These are phyloP conservation scores for Triplophysa yarkandensis DNA, from an alignment of 2,797 vertebrate genomes.

Conservation along the genomic window DNA sequence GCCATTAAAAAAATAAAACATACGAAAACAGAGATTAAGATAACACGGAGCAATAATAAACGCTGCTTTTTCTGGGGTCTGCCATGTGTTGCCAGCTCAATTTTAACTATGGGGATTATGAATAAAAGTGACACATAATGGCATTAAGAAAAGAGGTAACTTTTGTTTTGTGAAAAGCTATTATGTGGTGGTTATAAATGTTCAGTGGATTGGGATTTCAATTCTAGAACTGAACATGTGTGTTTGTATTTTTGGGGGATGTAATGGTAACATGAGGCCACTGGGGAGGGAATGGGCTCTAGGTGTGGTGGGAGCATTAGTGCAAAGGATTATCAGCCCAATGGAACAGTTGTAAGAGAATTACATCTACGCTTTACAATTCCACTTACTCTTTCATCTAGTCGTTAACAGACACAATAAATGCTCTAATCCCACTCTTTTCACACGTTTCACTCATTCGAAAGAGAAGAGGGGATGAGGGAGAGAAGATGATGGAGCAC, in stretches of 20 bases:
- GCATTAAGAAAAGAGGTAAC: background rate
- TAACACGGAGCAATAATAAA: conserved; percentile 55
- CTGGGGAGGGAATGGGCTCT: conserved; percentile 60
- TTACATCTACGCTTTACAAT: conserved; percentile 82
- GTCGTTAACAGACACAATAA: conserved; percentile 80
- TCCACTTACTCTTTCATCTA: conserved; percentile 77
- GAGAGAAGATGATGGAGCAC: conserved; percentile 49
- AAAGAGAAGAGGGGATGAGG: conserved; percentile 37
- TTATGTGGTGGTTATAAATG: no score
- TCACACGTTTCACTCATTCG: conserved; percentile 65
- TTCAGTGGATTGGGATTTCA: conserved; percentile 68
- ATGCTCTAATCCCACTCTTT: conserved; percentile 73
- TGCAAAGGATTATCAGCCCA: conserved; percentile 78
- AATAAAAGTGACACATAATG: background rate
- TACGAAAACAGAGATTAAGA: conserved; percentile 43
- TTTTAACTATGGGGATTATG: background rate
- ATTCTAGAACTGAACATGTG: conserved; percentile 66
- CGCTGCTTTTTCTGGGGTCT: conserved; percentile 27
- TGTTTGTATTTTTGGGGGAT: conserved; percentile 53
- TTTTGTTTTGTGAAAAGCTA: no score
- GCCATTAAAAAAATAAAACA: conserved; percentile 59
- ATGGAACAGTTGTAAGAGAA: conserved; percentile 80
- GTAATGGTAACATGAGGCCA: conserved; percentile 61
- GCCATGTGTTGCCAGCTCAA: background rate
- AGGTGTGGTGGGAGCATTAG: conserved; percentile 68